Evolutionary conservation across 2,113 vertebrate genomes (phyloP).

Genomic region (Aegithalos caudatus): DNA sequence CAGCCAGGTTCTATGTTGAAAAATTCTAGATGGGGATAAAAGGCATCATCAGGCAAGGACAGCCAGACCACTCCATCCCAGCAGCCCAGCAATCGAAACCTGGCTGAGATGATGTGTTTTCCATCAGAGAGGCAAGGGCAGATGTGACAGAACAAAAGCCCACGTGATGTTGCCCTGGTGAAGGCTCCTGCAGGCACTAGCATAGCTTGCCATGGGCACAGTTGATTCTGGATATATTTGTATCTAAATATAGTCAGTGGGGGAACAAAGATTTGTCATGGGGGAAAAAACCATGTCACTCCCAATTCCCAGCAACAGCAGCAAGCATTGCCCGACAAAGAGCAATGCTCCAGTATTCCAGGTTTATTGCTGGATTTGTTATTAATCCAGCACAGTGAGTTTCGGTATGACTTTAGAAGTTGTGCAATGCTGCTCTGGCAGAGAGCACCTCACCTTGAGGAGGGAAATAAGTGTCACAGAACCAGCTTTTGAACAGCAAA

Average conservation of each 20-base stretch:
- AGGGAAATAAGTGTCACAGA: not conserved
- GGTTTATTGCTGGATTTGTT: not conserved
- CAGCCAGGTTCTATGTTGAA: not conserved
- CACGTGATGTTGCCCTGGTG: not conserved
- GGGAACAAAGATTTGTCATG: not conserved
- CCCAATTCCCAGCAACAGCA: not conserved
- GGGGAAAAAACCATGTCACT: not conserved
- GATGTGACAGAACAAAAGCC: not conserved
- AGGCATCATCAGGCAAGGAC: not conserved
- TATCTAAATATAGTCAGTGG: not conserved
- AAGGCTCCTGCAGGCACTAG: not conserved
- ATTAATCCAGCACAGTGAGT: not conserved
- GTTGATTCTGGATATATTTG: not conserved
- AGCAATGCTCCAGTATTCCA: not conserved
- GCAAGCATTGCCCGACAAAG: not conserved
- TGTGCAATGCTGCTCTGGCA: not conserved
- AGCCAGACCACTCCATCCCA: not conserved
- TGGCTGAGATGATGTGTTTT: rapidly evolving
- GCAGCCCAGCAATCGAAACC: not conserved
- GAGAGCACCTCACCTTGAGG: not conserved
- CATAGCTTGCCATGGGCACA: not conserved
- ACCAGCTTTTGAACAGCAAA: not conserved
- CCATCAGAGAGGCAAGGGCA: not conserved
- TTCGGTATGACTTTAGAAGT: not conserved
- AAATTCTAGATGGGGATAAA: not conserved